These are phyloP conservation scores for Laupala kohalensis DNA, from an alignment of 1,140 invertebrate genomes.

Conservation along the genomic window DNA sequence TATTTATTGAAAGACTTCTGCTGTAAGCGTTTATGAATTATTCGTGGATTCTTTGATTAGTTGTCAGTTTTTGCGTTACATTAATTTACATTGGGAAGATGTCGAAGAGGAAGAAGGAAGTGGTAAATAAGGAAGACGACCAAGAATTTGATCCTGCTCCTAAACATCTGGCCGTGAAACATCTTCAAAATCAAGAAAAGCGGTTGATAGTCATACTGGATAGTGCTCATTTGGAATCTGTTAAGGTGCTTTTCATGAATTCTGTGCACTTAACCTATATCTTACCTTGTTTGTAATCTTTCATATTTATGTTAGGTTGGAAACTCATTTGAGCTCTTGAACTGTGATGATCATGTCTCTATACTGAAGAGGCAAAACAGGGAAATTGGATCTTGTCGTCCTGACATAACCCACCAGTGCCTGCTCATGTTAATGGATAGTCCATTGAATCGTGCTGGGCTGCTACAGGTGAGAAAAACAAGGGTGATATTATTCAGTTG, in stretches of 20 bases:
- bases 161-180: slow-evolving; percentile 51
- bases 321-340: slow-evolving; percentile 78
- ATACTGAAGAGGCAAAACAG: slow-evolving; percentile 75
- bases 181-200: slow-evolving; percentile 70
- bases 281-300: not conserved
- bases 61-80: too few species aligned
- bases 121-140: too few species aligned
- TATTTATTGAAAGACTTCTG: too few species aligned
- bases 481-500: not conserved
- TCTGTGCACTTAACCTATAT: not conserved
- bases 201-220: slow-evolving; percentile 88
- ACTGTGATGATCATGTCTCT: slow-evolving; percentile 81
- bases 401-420: slow-evolving; percentile 93
- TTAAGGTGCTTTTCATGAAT: slow-evolving; percentile 54
- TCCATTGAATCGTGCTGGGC: slow-evolving; percentile 80
- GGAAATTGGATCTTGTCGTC: slow-evolving; percentile 70
- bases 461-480: slow-evolving; percentile 43
- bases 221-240: slow-evolving; percentile 86
- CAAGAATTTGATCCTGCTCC: slow-evolving; percentile 50
- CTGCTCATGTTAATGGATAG: slow-evolving; percentile 93
- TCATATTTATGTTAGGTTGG: slow-evolving; percentile 47
- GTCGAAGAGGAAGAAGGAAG: too few species aligned
- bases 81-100: too few species aligned
- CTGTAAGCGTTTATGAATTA: too few species aligned
- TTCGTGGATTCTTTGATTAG: too few species aligned